These are phyloP conservation scores for Anthonomus grandis DNA, from an alignment of 1,140 invertebrate genomes.

Conservation along the genomic window DNA sequence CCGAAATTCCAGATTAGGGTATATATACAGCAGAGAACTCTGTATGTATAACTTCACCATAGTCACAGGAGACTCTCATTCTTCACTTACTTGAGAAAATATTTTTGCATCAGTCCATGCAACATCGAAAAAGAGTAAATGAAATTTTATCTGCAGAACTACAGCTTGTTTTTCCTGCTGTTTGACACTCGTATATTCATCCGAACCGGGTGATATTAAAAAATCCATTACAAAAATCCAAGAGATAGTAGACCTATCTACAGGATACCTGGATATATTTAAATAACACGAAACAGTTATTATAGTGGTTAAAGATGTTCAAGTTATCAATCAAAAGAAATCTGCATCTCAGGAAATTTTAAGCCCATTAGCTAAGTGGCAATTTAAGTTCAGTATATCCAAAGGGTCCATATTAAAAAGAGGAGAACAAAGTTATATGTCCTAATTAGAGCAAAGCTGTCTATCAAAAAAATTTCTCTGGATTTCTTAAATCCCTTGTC, in stretches of 20 bases:
- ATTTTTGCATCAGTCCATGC: not conserved
- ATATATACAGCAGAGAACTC: no score
- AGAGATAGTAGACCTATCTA: not conserved
- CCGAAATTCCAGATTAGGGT: no score
- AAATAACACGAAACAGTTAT: not conserved
- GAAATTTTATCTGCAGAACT: not conserved
- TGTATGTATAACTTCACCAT: slow-evolving; percentile 11
- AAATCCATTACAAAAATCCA: not conserved
- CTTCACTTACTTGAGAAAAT: not conserved
- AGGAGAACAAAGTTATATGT: not conserved
- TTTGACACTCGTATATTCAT: not conserved
- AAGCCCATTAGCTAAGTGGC: not conserved
- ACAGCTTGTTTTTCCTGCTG: not conserved
- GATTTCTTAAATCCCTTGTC: no score
- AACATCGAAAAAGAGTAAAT: not conserved
- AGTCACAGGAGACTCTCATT: no score
- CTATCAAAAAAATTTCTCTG: not conserved
- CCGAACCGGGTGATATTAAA: not conserved
- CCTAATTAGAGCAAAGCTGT: not conserved
- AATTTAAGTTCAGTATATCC: not conserved
- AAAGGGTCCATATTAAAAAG: not conserved
- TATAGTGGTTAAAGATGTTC: not conserved
- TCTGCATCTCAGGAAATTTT: not conserved
- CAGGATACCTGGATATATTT: no score
- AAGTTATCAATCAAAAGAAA: not conserved